These are phyloP conservation scores for Eidolon dupreanum DNA, from an alignment of 2,797 vertebrate species.

Conservation along the genomic window DNA sequence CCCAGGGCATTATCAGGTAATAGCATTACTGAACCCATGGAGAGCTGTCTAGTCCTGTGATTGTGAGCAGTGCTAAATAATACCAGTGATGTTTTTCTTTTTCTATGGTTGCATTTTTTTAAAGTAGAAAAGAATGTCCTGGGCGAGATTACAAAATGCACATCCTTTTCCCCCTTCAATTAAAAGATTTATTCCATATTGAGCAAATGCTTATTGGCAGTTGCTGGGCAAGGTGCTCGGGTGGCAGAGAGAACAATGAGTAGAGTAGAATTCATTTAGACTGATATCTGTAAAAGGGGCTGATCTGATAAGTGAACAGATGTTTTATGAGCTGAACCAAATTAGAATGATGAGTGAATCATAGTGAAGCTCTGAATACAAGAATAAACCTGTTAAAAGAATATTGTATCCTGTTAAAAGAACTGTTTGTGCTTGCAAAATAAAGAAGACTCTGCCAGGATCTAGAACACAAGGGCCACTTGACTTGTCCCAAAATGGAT, in stretches of 20 bases:
- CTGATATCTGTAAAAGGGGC: slow-evolving; percentile 45
- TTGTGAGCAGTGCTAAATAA: neutral
- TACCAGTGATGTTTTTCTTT: neutral
- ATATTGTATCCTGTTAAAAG: neutral
- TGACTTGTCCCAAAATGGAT: neutral
- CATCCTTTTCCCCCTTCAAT: neutral
- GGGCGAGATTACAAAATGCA: slow-evolving; percentile 33
- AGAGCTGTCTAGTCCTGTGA: neutral
- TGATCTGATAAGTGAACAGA: slow-evolving; percentile 54
- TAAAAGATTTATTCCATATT: slow-evolving; percentile 9
- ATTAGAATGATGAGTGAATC: slow-evolving; percentile 35
- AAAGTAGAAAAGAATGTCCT: neutral
- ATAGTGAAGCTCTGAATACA: slow-evolving; percentile 38
- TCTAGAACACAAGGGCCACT: neutral
- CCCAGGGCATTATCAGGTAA: neutral
- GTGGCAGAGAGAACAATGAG: neutral
- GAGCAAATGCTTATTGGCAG: slow-evolving; percentile 55
- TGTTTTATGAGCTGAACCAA: slow-evolving; percentile 45
- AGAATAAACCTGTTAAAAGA: neutral
- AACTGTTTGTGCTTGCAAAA: neutral
- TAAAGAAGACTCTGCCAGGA: neutral
- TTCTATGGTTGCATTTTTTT: neutral
- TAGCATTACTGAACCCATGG: neutral
- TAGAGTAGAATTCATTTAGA: slow-evolving; percentile 42
- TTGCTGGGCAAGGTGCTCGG: neutral